Evolutionary conservation across 2,888 invertebrate species (phyloP).

Genomic region (Silvanus unidentatus): DNA sequence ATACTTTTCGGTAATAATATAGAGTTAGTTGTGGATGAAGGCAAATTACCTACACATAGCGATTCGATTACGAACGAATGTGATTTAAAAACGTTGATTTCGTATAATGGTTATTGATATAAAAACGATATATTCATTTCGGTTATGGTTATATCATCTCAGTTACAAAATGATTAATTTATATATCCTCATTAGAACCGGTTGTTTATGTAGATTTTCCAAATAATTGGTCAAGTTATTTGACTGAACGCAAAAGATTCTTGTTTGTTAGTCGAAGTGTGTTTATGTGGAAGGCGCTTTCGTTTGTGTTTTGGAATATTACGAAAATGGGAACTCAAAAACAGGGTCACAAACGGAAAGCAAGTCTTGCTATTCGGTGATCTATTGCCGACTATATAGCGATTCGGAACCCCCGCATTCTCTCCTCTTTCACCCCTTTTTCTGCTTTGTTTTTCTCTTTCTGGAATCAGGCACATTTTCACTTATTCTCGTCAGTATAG

Average conservation of each 20-base stretch:
- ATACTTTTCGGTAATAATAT: too few relatives aligned
- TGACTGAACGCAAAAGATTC: too few relatives aligned
- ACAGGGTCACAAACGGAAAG: slow-evolving; percentile 21
- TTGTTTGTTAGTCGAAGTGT: not conserved
- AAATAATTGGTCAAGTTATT: slow-evolving; percentile 2
- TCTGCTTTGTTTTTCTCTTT: not conserved
- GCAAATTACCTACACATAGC: too few relatives aligned
- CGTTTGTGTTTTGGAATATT: slow-evolving; percentile 3
- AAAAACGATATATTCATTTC: too few relatives aligned
- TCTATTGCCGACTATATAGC: slow-evolving; percentile 20
- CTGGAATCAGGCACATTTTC: not conserved
- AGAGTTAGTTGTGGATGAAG: too few relatives aligned
- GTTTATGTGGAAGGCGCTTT: not conserved
- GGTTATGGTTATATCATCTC: too few relatives aligned
- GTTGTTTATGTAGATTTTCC: slow-evolving; percentile 6
- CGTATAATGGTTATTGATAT: too few relatives aligned
- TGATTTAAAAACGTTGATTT: too few relatives aligned
- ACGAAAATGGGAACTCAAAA: slow-evolving; percentile 2
- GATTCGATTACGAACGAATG: too few relatives aligned
- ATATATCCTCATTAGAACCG: slow-evolving; percentile 3
- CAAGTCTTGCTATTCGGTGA: slow-evolving; percentile 30
- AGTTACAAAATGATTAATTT: slow-evolving; percentile 2
- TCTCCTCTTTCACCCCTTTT: not conserved
- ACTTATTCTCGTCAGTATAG: too few relatives aligned
- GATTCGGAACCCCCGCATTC: not conserved